Evolutionary conservation across 2,888 invertebrate species (phyloP).

Genomic region (Melieria crassipennis): DNA sequence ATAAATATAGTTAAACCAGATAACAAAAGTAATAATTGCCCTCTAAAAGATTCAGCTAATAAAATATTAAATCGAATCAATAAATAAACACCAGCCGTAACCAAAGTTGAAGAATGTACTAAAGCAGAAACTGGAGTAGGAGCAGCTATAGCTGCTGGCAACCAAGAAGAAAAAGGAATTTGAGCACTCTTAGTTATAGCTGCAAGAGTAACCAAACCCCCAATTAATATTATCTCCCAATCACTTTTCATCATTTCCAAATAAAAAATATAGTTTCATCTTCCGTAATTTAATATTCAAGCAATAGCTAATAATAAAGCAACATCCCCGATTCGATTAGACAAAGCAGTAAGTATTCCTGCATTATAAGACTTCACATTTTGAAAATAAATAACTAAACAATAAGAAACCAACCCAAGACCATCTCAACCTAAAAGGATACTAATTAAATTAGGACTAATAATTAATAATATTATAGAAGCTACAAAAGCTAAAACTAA

Average conservation of each 20-base stretch:
- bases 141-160: slow-evolving; percentile 70
- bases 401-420: slow-evolving; percentile 43
- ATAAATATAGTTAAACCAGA: slow-evolving; percentile 72
- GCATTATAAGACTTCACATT: slow-evolving; percentile 76
- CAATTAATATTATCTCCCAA: slow-evolving; percentile 66
- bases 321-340: slow-evolving; percentile 42
- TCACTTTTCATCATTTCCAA: slow-evolving; percentile 56
- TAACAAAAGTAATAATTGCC: slow-evolving; percentile 69
- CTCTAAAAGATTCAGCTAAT: slow-evolving; percentile 65
- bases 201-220: slow-evolving; percentile 40
- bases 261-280: slow-evolving; percentile 70
- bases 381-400: slow-evolving; percentile 70
- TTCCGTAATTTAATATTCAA: slow-evolving; percentile 69
- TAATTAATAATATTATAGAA: slow-evolving; percentile 75
- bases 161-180: slow-evolving; percentile 81
- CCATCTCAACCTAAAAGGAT: no score
- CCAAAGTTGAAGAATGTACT: slow-evolving; percentile 80
- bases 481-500: slow-evolving; percentile 74
- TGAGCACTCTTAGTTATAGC: slow-evolving; percentile 82
- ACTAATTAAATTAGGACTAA: slow-evolving; percentile 64
- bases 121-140: slow-evolving; percentile 73
- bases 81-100: slow-evolving; percentile 66
- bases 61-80: slow-evolving; percentile 75
- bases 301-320: slow-evolving; percentile 72
- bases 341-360: slow-evolving; percentile 77